Conservation (phyloP, 2,797 vertebrate species). For the Sylvia borin region DNA sequence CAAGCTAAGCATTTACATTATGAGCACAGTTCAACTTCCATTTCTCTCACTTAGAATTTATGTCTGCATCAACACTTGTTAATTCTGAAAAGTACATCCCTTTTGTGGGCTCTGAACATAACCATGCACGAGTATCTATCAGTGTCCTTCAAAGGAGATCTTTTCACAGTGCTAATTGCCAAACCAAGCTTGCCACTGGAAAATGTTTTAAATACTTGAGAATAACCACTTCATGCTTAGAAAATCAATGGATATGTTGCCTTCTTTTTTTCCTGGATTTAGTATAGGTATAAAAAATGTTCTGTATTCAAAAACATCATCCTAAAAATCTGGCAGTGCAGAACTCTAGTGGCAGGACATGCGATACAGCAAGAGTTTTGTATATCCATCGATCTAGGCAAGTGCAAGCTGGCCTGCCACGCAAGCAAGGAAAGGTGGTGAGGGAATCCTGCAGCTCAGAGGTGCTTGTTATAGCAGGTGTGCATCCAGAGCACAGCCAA, state of each 20-base stretch:
- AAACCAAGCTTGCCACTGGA: neutral
- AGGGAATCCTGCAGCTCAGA: neutral
- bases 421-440: neutral
- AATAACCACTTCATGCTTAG: neutral
- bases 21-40: neutral
- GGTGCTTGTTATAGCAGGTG: neutral
- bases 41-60: neutral
- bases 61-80: neutral
- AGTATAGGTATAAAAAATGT: neutral
- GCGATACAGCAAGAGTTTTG: fast-evolving
- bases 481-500: neutral
- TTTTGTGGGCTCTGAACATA: neutral
- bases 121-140: neutral
- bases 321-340: neutral
- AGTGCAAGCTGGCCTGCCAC: fast-evolving
- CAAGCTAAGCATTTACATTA: neutral
- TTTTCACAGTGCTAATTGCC: slow-evolving; percentile 15
- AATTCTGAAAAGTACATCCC: slow-evolving; percentile 21
- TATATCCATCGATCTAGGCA: too few relatives aligned
- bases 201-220: neutral
- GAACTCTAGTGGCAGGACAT: neutral
- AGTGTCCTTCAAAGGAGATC: slow-evolving; percentile 17
- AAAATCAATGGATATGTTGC: neutral
- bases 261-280: neutral
- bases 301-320: neutral